Percentiles rank a stretch among this genome's conserved stretches.
Evolutionary conservation across 2,888 invertebrate genomes (phyloP).

Genomic region (Leptopilina drosophilae): DNA sequence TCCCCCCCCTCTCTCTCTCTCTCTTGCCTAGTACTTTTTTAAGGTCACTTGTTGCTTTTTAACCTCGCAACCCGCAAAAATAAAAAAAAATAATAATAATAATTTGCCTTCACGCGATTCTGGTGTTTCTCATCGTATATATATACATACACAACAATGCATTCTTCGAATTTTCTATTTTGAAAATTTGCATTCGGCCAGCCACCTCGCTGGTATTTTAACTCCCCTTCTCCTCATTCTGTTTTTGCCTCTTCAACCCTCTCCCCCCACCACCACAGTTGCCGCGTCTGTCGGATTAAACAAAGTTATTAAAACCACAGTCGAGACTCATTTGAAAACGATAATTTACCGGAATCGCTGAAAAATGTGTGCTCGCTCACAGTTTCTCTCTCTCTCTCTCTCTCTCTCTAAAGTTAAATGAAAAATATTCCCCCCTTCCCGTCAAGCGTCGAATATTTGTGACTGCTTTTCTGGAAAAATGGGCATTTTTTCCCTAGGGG

Average conservation of each 20-base stretch:
- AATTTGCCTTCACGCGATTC: slow-evolving; percentile 51
- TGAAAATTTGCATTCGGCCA: slow-evolving; percentile 10
- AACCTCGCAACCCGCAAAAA: slow-evolving; percentile 66
- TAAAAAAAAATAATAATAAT: background rate
- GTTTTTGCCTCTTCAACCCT: no score
- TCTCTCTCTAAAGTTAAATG: background rate
- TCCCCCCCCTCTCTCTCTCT: slow-evolving; percentile 46
- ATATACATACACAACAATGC: slow-evolving; percentile 45
- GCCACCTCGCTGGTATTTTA: slow-evolving; percentile 46
- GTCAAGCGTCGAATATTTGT: background rate
- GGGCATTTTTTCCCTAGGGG: background rate
- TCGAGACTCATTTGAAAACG: slow-evolving; percentile 47
- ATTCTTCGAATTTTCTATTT: slow-evolving; percentile 59
- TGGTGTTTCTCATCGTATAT: slow-evolving; percentile 52
- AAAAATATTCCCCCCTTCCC: background rate
- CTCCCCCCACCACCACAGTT: no score
- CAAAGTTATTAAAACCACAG: slow-evolving; percentile 54
- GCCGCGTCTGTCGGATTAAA: slow-evolving; percentile 50
- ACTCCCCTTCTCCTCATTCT: no score
- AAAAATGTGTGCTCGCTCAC: slow-evolving; percentile 43
- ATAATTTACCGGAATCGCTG: slow-evolving; percentile 50
- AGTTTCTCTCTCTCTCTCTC: no score
- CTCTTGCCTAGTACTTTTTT: slow-evolving; percentile 60
- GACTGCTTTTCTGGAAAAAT: background rate
- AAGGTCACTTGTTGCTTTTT: slow-evolving; percentile 76